Percentiles rank a stretch among this genome's conserved stretches.
These are phyloP conservation scores for Hemicordylus capensis DNA, from an alignment of 2,113 vertebrate genomes.

Conservation along the genomic window DNA sequence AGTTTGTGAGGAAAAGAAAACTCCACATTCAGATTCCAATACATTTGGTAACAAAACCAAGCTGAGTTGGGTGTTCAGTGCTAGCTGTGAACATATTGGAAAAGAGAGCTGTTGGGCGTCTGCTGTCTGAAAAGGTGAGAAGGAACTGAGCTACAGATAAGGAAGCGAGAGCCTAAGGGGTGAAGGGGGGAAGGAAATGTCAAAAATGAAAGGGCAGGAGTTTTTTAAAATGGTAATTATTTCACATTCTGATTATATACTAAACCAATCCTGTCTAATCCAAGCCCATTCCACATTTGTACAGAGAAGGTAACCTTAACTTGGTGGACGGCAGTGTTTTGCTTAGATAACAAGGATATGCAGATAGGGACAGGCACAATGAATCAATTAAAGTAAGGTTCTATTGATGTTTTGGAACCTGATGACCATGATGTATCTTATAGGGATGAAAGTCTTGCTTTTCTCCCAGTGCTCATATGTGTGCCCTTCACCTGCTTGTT, in stretches of 20 bases:
- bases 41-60: background rate
- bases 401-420: constrained; percentile 64
- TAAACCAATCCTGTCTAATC: constrained; percentile 43
- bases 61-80: background rate
- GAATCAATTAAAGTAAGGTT: constrained; percentile 69
- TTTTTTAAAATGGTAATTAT: constrained; percentile 55
- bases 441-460: constrained; percentile 56
- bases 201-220: constrained; percentile 48
- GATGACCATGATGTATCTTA: constrained; percentile 72
- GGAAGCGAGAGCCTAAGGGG: constrained; percentile 45
- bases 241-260: constrained; percentile 54
- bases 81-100: constrained; percentile 42
- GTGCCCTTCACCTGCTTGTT: constrained; percentile 58
- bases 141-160: constrained; percentile 59
- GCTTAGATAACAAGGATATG: constrained; percentile 65
- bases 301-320: constrained; percentile 51
- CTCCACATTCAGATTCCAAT: background rate
- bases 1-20: background rate
- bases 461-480: constrained; percentile 43
- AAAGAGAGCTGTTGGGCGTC: constrained; percentile 39
- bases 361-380: constrained; percentile 53
- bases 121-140: constrained; percentile 55
- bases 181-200: constrained; percentile 29
- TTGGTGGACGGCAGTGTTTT: constrained; percentile 60
- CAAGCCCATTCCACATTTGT: constrained; percentile 28